Evolutionary conservation across 2,888 invertebrate species (phyloP), one percentile per base, ranked within the genome.

Genomic region (Volucella zonaria): DNA sequence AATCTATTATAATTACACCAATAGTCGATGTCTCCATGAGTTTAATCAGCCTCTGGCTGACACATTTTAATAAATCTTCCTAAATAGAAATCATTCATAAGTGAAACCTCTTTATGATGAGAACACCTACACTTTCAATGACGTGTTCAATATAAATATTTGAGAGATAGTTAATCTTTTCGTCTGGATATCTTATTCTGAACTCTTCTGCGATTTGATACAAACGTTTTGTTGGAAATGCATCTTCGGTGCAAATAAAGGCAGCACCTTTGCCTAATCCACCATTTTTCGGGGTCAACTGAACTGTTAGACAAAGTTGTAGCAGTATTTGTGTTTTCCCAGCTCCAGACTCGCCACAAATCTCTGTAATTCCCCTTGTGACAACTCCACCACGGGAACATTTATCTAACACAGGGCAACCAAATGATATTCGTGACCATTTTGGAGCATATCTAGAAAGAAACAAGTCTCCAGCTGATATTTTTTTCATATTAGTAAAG

Each of bases 261-360:
- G 95, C 93, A 0, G 94, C 94, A 23, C 94, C 93, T 89, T 92
- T 93, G 68, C 90, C 91, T 49, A 94, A 90, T 38, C 95, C 95
- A 42, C 94, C 94, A 61, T 90, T 90, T 87, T 89, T 87, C 54
- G 67, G 8, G 0, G 92, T 90, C 3, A 95, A 89, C 89, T 96
- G 96, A 10, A 94, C 94, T 56, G 93, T 93, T 3, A 96, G 90
- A n/a, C 95, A 93, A 3, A 96, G 90, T 89, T 96, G 96, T 42
- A 96, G 90, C 87, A 95, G 94, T 12, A 96, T 88, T 89, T 96
- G 96, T 0, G 96, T 96, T 92, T 96, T 96, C 2, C 96, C 96
- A 82, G 93, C 93, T 1, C 95, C 95, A 88, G 95, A 94, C 88
- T 94, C 93, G 0, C 96, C 96, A 88, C 93, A 94, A 87, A 96